These are phyloP conservation scores for Candidula unifasciata DNA, from an alignment of 2,888 invertebrate genomes.

Conservation along the genomic window DNA sequence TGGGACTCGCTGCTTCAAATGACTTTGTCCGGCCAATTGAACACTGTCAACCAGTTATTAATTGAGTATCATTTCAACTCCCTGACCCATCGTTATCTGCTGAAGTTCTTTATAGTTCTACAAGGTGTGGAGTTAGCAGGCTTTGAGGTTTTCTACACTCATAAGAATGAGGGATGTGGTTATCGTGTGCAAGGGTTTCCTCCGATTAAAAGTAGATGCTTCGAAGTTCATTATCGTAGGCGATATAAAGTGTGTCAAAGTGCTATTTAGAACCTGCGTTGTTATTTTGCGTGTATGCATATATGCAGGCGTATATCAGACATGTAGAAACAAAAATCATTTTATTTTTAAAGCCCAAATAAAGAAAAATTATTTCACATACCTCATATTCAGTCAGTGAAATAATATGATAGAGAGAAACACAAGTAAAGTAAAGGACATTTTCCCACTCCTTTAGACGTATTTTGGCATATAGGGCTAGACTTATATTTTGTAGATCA, in stretches of 20 bases:
- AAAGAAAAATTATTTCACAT: too few species aligned
- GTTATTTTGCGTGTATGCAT: too few species aligned
- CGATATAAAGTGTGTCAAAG: not conserved
- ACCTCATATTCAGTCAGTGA: too few species aligned
- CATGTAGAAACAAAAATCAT: too few species aligned
- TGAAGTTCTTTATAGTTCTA: not conserved
- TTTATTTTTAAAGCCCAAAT: too few species aligned
- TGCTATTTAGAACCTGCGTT: too few species aligned
- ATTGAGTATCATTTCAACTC: not conserved
- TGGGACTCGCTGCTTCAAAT: not conserved
- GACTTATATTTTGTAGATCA: too few species aligned
- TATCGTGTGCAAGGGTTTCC: not conserved
- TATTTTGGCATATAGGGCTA: too few species aligned
- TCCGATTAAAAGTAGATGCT: not conserved
- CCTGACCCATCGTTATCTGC: not conserved
- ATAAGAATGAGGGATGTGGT: not conserved
- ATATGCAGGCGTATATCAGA: too few species aligned
- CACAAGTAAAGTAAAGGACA: too few species aligned
- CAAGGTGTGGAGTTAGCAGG: not conserved
- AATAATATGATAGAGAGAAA: too few species aligned
- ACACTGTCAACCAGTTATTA: not conserved
- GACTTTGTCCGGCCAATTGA: not conserved
- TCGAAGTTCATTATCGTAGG: conserved; percentile 9
- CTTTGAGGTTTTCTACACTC: not conserved
- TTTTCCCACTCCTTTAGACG: too few species aligned